Base-by-base conservation (phyloP, 2,888 invertebrate species). In the Scaeva pyrastri region DNA sequence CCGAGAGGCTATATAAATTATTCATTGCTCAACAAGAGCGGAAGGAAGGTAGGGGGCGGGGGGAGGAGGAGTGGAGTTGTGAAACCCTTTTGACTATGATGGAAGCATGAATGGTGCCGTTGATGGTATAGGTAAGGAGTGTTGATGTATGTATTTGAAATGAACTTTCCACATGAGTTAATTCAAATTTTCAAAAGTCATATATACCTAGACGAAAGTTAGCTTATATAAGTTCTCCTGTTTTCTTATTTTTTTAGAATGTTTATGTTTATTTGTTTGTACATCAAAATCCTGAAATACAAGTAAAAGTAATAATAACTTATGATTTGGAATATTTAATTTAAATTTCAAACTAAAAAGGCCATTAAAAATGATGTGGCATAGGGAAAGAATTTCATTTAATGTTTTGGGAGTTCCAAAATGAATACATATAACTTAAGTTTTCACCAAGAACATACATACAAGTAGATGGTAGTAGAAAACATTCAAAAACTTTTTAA, bases 1-100 rank as follows among this genome's bases (percentile, higher is more conserved):
- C 41, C 73, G 31, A 52, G 71, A 64, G 70, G 62, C 11, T 26
- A 23, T 31, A 36, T 36, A 41, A 31, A 66, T 76, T 68, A 76
- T 76, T 76, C 43, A 82, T 52, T 66, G 58, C 76, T 50, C 48
- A 58, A 48, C 19, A 60, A 50, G 21, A 26, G 39, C 21, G 31
- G n/a, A n/a, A n/a, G n/a, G n/a, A n/a, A n/a, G n/a, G n/a, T n/a
- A n/a, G n/a, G n/a, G n/a, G n/a, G n/a, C n/a, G n/a, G n/a, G n/a
- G n/a, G n/a, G n/a, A n/a, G n/a, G n/a, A n/a, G 31, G 31, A 31
- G 31, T 14, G 14, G n/a, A n/a, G n/a, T 19, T 52, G 36, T 68
- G 39, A 68, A 68, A 21, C 36, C n/a, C 5, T 19, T n/a, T 50
- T 12, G 19, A 50, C 10, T 8, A 31, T n/a, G 4, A 64, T 26